Conservation (phyloP, 2,888 invertebrate species). For the Tetragonisca angustula region DNA sequence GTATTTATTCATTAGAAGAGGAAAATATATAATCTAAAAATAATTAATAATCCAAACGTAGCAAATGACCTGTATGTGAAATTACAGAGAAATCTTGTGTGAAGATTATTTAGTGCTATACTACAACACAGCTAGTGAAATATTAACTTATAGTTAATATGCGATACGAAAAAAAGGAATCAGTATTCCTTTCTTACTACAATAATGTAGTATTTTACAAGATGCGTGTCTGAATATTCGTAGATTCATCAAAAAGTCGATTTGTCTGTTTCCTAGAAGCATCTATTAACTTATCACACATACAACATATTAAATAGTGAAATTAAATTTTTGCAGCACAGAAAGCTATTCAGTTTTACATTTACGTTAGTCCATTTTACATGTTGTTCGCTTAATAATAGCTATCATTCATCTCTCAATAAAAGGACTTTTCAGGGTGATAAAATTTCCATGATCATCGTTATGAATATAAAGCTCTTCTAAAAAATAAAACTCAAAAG, state of each 20-base stretch:
- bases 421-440: not conserved
- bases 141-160: not conserved
- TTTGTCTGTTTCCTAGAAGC: not conserved
- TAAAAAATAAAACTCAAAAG: not conserved
- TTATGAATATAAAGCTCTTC: not conserved
- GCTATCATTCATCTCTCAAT: not conserved
- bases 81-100: not conserved
- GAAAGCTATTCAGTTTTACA: not conserved
- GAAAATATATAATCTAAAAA: too few species aligned
- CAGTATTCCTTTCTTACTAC: not conserved
- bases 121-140: not conserved
- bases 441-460: not conserved
- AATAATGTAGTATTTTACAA: not conserved
- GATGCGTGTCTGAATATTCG: not conserved
- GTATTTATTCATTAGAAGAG: too few species aligned
- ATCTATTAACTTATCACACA: not conserved
- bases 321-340: not conserved
- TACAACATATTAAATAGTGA: not conserved
- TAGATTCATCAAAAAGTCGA: not conserved
- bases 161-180: not conserved
- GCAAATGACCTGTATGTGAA: too few species aligned
- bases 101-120: not conserved
- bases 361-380: too few species aligned
- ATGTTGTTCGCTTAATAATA: not conserved
- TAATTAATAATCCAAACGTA: too few species aligned